phyloP scores from a whole-genome alignment of 2,888 invertebrate species.

The Chymomyza amoena region DNA sequence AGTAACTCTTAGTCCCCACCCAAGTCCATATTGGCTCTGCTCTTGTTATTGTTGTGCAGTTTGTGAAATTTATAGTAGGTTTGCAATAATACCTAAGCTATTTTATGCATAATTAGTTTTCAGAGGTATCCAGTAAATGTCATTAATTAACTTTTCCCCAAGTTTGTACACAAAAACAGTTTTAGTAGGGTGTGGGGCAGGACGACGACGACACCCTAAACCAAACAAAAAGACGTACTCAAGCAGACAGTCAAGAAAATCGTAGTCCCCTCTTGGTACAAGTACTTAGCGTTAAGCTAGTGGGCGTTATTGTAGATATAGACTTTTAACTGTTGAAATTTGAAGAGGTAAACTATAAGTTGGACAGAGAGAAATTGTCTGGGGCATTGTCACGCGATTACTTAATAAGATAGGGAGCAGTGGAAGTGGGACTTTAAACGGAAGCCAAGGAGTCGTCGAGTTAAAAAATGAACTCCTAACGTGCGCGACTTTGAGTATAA shows the following conservation, averaged over 20 bases:
- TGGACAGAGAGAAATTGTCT: not conserved
- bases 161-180: constrained; percentile 10
- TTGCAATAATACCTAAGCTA: constrained; percentile 68
- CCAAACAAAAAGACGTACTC: not conserved
- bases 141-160: constrained; percentile 62
- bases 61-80: constrained; percentile 68
- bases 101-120: constrained; percentile 73
- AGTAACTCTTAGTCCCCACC: not conserved
- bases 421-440: no score
- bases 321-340: not conserved
- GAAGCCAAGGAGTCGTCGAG: not conserved
- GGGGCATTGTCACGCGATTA: not conserved
- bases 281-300: not conserved
- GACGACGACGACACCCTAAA: not conserved
- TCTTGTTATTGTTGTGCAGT: constrained; percentile 57
- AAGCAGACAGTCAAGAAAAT: not conserved
- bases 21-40: constrained; percentile 7
- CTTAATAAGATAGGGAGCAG: not conserved
- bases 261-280: not conserved
- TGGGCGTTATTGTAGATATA: not conserved
- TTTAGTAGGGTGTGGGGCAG: not conserved
- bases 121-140: constrained; percentile 62
- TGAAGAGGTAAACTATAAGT: not conserved
- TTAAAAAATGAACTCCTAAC: not conserved
- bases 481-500: not conserved